Percentiles rank a stretch among this genome's conserved stretches.
phyloP scores from a whole-genome alignment of 2,888 invertebrate genomes.

The Mesopsocus fuscifrons region DNA sequence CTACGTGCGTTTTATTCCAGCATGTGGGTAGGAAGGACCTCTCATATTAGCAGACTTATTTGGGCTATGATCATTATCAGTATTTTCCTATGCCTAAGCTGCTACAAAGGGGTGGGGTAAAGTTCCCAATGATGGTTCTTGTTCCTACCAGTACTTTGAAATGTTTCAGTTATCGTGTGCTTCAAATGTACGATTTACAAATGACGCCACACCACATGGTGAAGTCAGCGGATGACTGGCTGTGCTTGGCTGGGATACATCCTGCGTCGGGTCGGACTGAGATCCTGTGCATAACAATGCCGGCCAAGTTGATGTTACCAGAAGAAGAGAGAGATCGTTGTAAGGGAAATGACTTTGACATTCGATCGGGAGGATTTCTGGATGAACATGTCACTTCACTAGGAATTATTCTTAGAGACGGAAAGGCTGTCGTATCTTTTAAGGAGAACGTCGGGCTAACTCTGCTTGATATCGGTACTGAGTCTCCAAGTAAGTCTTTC shows the following conservation, averaged over 20 bases:
- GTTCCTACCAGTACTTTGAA: no score
- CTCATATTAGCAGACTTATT: no score
- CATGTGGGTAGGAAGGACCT: no score
- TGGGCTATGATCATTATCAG: no score
- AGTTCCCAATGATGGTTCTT: no score
- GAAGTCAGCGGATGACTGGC: neutral
- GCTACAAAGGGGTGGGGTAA: no score
- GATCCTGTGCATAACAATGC: neutral
- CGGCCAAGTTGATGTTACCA: neutral
- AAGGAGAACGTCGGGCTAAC: neutral
- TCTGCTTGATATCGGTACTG: neutral
- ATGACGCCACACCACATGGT: neutral
- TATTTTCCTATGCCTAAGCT: no score
- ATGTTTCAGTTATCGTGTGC: neutral
- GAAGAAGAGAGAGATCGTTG: neutral
- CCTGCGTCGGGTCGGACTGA: neutral
- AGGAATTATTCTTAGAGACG: neutral
- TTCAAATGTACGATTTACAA: conserved; percentile 6
- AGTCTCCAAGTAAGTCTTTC: neutral
- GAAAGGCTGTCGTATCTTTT: neutral
- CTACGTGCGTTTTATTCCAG: no score
- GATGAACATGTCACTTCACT: neutral
- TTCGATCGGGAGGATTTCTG: neutral
- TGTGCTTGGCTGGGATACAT: neutral
- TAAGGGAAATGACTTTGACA: conserved; percentile 6